Base-by-base conservation (phyloP, 2,888 invertebrate species). In the Parascotia fuliginaria region DNA sequence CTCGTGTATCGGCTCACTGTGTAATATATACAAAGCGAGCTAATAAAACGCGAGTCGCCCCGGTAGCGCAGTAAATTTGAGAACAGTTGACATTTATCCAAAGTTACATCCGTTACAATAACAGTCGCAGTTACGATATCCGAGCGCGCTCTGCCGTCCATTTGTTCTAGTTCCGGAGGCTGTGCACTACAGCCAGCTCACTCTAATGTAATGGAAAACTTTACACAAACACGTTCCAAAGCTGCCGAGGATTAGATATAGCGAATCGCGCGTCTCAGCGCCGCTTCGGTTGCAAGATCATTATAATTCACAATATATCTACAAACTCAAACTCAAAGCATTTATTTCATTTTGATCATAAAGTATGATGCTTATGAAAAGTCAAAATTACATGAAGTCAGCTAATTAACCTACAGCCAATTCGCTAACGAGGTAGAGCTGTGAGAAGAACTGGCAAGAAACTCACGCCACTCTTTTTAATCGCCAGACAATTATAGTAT, bases 21-120 rank as follows among this genome's bases (percentile, higher is more conserved):
- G 76, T 86, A 87, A 87, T 87, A 77, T 84, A 89, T 87, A 85
- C 87, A 85, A 82, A 85, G 81, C 83, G 84, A 82, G 82, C 87
- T 88, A 89, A 89, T 89, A 89, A 85, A 88, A 83, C 78, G 81
- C 80, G 75, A 79, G 72, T 79, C 78, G 81, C 75, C 68, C 69
- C 76, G 76, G 75, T 72, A 70, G 74, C 77, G 84, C 84, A 83
- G 75, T 90, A 89, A 89, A 90, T 90, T 87, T 80, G 79, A 80
- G 83, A 81, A 81, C 83, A 84, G 86, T 87, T 85, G 90, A 91
- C 90, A 82, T 89, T 90, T 90, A 91, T 90, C 87, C 89, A 85
- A 88, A 90, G 87, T 88, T 85, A 88, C 89, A 89, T 90, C 85
- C 87, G 85, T 87, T 85, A 88, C 88, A 88, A 89, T 90, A 90